Conservation (phyloP, 2,113 vertebrate species). For the Excalfactoria chinensis region DNA sequence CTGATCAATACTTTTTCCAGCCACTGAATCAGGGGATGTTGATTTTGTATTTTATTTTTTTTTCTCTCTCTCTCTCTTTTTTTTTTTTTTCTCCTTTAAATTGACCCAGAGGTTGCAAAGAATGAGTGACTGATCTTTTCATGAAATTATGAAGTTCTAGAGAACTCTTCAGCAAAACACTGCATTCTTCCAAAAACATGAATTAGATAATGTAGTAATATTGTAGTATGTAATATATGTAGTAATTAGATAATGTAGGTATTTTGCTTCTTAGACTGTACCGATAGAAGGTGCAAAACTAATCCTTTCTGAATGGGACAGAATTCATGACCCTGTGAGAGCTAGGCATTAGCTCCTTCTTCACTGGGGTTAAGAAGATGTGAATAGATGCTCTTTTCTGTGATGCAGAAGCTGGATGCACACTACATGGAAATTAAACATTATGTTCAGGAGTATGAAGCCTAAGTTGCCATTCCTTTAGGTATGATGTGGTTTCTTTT, state of each 20-base stretch:
- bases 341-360: not conserved
- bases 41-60: conserved; percentile 43
- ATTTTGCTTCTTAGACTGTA: not conserved
- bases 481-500: not conserved
- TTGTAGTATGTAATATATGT: too few relatives aligned
- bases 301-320: not conserved
- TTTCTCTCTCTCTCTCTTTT: not conserved
- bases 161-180: conserved; percentile 1
- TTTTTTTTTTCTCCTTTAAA: not conserved
- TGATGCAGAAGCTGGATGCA: not conserved
- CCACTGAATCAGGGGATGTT: conserved; percentile 22
- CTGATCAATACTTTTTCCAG: conserved; percentile 59
- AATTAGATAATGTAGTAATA: conserved; percentile 16
- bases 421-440: not conserved
- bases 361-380: not conserved
- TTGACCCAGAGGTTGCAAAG: not conserved
- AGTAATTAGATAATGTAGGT: conserved; percentile 9
- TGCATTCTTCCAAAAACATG: not conserved
- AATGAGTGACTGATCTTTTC: conserved; percentile 13
- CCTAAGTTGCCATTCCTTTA: not conserved
- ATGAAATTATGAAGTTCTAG: not conserved
- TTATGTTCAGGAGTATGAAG: not conserved
- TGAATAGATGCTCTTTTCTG: not conserved
- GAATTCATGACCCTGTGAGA: not conserved
- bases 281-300: not conserved